These are phyloP conservation scores for Corvus moneduloides DNA, from an alignment of 2,113 vertebrate genomes.

Conservation along the genomic window DNA sequence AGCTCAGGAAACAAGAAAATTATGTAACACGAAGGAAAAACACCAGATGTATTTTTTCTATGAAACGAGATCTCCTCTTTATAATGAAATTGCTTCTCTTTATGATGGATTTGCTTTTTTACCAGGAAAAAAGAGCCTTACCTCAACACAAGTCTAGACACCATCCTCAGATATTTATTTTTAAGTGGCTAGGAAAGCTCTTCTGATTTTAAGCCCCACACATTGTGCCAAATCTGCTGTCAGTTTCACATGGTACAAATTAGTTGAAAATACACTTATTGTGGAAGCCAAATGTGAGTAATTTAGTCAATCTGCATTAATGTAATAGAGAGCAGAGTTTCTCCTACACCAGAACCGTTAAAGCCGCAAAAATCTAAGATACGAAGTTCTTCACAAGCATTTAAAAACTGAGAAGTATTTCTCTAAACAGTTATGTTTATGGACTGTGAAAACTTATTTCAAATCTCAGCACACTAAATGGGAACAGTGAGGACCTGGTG, in stretches of 20 bases:
- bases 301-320: conserved; percentile 5
- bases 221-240: conserved; percentile 23
- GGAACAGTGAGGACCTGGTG: not conserved
- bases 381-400: not conserved
- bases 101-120: not conserved
- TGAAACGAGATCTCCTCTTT: not conserved
- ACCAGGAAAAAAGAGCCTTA: not conserved
- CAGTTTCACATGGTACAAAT: conserved; percentile 27
- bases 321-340: not conserved
- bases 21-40: not conserved
- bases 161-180: conserved; percentile 29
- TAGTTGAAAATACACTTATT: conserved; percentile 22
- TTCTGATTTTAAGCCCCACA: not conserved
- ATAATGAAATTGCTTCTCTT: not conserved
- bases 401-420: not conserved
- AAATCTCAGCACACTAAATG: conserved; percentile 8
- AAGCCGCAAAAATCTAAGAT: not conserved
- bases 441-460: conserved; percentile 38
- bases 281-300: conserved; percentile 1
- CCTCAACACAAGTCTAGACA: conserved; percentile 20
- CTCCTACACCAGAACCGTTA: not conserved
- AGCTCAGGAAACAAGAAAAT: not conserved
- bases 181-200: conserved; percentile 4
- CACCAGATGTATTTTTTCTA: not conserved
- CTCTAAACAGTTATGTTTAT: conserved; percentile 17